Base-by-base conservation (phyloP, 2,888 invertebrate genomes). In the Caenorhabditis panamensis region DNA sequence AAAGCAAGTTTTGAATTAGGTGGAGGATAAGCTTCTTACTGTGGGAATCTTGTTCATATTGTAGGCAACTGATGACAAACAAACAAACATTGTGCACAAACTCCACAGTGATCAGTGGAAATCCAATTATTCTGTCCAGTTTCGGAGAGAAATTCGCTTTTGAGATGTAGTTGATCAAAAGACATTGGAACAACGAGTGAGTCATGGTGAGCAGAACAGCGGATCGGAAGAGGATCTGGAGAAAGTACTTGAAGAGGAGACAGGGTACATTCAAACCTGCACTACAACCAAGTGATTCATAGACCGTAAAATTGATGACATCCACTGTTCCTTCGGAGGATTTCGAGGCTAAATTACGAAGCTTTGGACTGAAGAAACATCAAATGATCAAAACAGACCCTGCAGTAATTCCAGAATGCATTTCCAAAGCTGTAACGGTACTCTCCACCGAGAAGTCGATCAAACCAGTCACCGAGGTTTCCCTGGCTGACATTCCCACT, bases 21-120 rank as follows among this genome's bases (percentile, higher is more conserved):
- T 8, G 18, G 6, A 31, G 11, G 16, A 2, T 26, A 51, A 6
- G 26, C 41, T 54, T 24, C 63, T 59, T 47, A 78, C 78, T 11
- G 51, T 78, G 69, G 9, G 69, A 59, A 31, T 78, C 78, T 47
- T 78, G 78, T n/a, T 78, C 78, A 16, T 69, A 71, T 8, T 78
- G 78, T n/a, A 78, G 22, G 36, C 71, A 69, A 28, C 58, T 66
- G 53, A 78, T 28, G 2, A 31, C 18, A 20, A 66, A 78, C 13
- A 78, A 36, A 16, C 59, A 56, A 6, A 78, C 1, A 20, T 78
- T 78, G 51, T 78, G 78, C 18, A 71, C 49, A 16, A 66, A 24
- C 41, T 78, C 78, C 31, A 69, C 69, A 2, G 53, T 64, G 22
- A 78, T 66, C 11, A 71, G 64, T 24, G 69, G 69, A 59, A 69